phyloP scores from a whole-genome alignment of 2,797 vertebrate genomes.

The Somateria mollissima region DNA sequence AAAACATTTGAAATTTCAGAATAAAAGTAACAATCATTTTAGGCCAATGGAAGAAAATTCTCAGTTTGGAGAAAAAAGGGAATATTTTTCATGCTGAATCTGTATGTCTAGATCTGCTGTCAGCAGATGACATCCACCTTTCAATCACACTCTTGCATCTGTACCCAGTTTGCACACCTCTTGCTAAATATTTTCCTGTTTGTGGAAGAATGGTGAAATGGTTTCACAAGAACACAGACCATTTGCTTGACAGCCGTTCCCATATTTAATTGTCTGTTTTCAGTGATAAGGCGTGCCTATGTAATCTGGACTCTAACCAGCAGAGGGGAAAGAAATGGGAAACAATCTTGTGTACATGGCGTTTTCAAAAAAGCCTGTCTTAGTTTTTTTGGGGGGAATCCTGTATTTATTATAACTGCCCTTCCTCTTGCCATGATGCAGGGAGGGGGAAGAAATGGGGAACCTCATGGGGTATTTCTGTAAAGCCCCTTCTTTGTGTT shows the following conservation, averaged over 20 bases:
- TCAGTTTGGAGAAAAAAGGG: background rate
- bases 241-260: constrained; percentile 8
- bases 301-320: constrained; percentile 1
- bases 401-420: background rate
- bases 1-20: background rate
- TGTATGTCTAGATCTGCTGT: constrained; percentile 10
- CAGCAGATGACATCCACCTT: constrained; percentile 7
- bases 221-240: constrained; percentile 60
- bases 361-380: background rate
- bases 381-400: background rate
- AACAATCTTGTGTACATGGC: background rate
- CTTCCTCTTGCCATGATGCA: background rate
- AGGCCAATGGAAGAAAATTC: background rate
- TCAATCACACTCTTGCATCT: background rate
- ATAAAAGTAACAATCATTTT: background rate
- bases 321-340: background rate
- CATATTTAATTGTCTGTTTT: constrained; percentile 47
- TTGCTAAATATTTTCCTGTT: constrained; percentile 76
- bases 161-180: constrained; percentile 29
- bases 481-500: background rate
- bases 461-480: background rate
- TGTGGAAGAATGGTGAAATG: constrained; percentile 61
- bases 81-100: background rate
- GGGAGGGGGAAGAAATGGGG: background rate
- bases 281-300: constrained; percentile 36